phyloP scores from a whole-genome alignment of 2,888 invertebrate species.

The Phaedon cochleariae region DNA sequence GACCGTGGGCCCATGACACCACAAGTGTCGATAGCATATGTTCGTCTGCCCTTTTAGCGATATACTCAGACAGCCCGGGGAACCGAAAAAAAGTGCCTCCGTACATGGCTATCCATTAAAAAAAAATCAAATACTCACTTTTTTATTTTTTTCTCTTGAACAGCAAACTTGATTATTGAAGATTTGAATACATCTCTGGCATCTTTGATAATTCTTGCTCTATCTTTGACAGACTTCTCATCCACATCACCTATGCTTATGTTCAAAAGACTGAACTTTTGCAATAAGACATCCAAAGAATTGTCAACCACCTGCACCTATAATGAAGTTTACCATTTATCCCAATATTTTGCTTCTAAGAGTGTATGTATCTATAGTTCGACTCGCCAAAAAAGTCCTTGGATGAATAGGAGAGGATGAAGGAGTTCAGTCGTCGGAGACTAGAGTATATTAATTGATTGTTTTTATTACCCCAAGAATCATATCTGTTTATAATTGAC shows the following conservation, averaged over 20 bases:
- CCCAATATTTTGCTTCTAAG: too few relatives aligned
- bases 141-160: slow-evolving; percentile 58
- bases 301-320: slow-evolving; percentile 66
- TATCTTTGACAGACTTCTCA: slow-evolving; percentile 23
- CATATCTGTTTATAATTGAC: too few relatives aligned
- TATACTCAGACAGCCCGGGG: too few relatives aligned
- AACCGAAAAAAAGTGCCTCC: too few relatives aligned
- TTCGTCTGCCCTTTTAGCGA: too few relatives aligned
- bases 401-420: background rate
- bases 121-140: slow-evolving; percentile 37
- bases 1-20: too few relatives aligned
- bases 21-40: too few relatives aligned
- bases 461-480: too few relatives aligned
- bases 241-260: slow-evolving; percentile 36
- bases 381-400: slow-evolving; percentile 38
- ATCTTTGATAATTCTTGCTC: slow-evolving; percentile 59
- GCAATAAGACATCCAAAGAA: slow-evolving; percentile 65
- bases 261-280: slow-evolving; percentile 69
- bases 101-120: background rate
- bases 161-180: slow-evolving; percentile 68
- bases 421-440: too few relatives aligned
- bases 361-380: too few relatives aligned
- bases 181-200: slow-evolving; percentile 69
- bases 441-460: too few relatives aligned
- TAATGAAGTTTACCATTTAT: too few relatives aligned